These are phyloP conservation scores for Passer montanus DNA, from an alignment of 2,113 vertebrate species.

Conservation along the genomic window DNA sequence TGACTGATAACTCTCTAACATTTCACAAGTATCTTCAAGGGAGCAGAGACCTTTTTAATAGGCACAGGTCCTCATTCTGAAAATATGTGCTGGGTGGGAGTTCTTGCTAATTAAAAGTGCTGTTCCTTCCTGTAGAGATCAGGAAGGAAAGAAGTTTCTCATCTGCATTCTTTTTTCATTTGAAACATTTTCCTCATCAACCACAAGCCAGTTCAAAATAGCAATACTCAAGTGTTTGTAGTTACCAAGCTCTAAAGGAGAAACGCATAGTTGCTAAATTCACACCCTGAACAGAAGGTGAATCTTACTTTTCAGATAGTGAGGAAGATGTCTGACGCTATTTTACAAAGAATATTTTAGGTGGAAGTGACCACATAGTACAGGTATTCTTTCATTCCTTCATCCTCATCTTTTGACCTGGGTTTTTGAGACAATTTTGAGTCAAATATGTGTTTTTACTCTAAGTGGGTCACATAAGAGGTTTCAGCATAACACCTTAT, in stretches of 20 bases:
- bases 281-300: not conserved
- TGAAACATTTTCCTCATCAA: not conserved
- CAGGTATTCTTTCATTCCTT: not conserved
- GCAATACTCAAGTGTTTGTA: not conserved
- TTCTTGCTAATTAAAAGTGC: not conserved
- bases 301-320: not conserved
- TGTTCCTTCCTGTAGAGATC: not conserved
- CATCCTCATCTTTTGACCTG: not conserved
- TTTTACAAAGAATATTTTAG: not conserved
- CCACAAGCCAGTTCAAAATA: not conserved
- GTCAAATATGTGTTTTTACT: not conserved
- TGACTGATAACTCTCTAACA: not conserved
- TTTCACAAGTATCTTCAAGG: not conserved
- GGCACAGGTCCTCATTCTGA: not conserved
- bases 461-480: not conserved
- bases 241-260: not conserved
- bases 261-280: not conserved
- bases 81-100: not conserved
- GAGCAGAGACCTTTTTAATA: not conserved
- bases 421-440: not conserved
- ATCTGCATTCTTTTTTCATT: not conserved
- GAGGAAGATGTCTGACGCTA: not conserved
- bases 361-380: not conserved
- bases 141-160: not conserved
- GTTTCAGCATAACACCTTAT: not conserved